A percentile compares a stretch with the other conserved stretches of the same genome.
Evolutionary conservation across 1,140 invertebrate genomes (phyloP).

Genomic region (Venturia canescens): DNA sequence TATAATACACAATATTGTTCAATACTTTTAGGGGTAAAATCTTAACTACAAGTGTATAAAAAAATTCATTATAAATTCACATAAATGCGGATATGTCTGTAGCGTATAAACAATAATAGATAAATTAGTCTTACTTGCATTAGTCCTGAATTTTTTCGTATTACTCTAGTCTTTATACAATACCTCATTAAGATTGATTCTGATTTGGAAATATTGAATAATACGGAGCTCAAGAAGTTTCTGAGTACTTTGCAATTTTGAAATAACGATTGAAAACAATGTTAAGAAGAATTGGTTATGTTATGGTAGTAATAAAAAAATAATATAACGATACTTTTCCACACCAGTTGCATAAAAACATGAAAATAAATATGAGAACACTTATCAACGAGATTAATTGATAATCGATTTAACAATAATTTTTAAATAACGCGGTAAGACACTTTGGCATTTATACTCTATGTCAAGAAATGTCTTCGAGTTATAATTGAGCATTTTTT

Average conservation of each 20-base stretch:
- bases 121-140: too few relatives aligned
- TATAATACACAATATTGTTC: background rate
- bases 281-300: background rate
- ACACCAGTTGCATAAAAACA: background rate
- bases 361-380: conserved; percentile 20
- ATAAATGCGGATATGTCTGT: background rate
- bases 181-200: too few relatives aligned
- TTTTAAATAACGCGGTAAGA: conserved; percentile 23
- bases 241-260: background rate
- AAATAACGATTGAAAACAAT: background rate
- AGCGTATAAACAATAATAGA: background rate
- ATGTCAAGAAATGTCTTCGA: background rate
- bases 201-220: background rate
- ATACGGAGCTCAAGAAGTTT: background rate
- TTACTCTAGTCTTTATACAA: too few relatives aligned
- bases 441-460: background rate
- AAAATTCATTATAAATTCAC: background rate
- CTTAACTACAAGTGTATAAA: background rate
- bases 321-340: conserved; percentile 16
- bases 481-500: conserved; percentile 16
- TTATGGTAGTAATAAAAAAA: background rate
- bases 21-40: background rate
- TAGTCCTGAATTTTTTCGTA: too few relatives aligned
- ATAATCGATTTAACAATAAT: conserved; percentile 10
- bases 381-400: background rate